These are phyloP conservation scores for Resseliella maxima DNA, from an alignment of 2,888 invertebrate genomes.

Conservation along the genomic window DNA sequence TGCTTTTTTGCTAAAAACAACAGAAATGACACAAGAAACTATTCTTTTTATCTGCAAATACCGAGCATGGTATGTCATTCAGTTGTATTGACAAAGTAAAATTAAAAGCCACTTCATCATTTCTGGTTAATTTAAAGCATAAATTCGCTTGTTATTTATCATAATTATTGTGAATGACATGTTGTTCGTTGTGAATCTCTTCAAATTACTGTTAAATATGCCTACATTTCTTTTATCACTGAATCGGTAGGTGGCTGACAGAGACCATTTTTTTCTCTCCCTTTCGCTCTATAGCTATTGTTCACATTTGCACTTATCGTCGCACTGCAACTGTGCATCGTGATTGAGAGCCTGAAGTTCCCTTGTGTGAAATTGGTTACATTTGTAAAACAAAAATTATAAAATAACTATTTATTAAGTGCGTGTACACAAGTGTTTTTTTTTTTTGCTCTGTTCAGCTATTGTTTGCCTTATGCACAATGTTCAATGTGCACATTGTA, in stretches of 20 bases:
- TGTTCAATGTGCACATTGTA: not conserved
- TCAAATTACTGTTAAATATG: conserved; percentile 16
- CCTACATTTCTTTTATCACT: not conserved
- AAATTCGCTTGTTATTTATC: not conserved
- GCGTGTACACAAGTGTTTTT: conserved; percentile 56
- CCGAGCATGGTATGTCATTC: not conserved
- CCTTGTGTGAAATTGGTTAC: conserved; percentile 42
- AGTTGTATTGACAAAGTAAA: not conserved
- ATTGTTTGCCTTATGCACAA: conserved; percentile 1
- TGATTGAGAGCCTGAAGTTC: not conserved
- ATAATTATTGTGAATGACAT: conserved; percentile 29
- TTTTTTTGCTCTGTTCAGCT: too few species aligned
- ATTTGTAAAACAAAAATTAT: conserved; percentile 46
- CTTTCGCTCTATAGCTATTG: not conserved
- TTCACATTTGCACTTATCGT: not conserved
- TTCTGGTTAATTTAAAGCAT: conserved; percentile 7
- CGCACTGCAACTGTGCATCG: not conserved
- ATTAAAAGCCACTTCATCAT: conserved; percentile 23
- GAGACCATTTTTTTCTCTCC: not conserved
- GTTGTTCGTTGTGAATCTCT: not conserved
- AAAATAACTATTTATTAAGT: conserved; percentile 57
- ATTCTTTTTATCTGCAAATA: not conserved
- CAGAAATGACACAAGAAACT: too few species aligned
- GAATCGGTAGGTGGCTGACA: not conserved
- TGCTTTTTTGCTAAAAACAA: too few species aligned